Evolutionary conservation across 2,888 invertebrate genomes (phyloP).

Genomic region (Heliconius ismenius): DNA sequence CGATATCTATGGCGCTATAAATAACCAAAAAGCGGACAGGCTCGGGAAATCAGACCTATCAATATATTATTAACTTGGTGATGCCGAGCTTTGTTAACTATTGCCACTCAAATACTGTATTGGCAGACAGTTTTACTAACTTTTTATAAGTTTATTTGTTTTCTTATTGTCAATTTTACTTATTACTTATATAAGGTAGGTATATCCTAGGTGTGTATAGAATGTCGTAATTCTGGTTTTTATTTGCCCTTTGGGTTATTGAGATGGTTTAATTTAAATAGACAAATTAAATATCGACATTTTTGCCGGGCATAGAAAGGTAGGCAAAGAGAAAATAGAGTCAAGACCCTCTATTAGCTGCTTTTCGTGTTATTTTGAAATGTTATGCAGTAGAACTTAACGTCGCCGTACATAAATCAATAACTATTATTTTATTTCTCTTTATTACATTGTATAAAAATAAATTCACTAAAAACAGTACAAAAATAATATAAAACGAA

Average conservation of each 20-base stretch:
- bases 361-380: too few relatives aligned
- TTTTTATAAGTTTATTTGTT: neutral
- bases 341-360: too few relatives aligned
- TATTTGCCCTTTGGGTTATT: neutral
- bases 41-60: slow-evolving; percentile 72
- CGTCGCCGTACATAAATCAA: too few relatives aligned
- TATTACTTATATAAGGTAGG: neutral
- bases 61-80: slow-evolving; percentile 74
- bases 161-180: neutral
- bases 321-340: too few relatives aligned
- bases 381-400: too few relatives aligned
- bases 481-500: slow-evolving; percentile 15
- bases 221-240: neutral
- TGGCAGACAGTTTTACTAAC: neutral
- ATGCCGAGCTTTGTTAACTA: slow-evolving; percentile 39
- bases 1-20: slow-evolving; percentile 77
- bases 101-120: slow-evolving; percentile 15
- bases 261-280: too few relatives aligned
- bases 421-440: neutral
- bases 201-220: neutral
- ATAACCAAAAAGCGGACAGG: slow-evolving; percentile 72
- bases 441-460: neutral
- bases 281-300: too few relatives aligned
- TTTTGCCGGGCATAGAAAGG: too few relatives aligned
- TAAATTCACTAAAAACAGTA: neutral